A percentile compares a stretch with the other conserved stretches of the same genome.
Conservation (phyloP, 2,113 vertebrate genomes). For the Coryphaenoides rupestris region DNA sequence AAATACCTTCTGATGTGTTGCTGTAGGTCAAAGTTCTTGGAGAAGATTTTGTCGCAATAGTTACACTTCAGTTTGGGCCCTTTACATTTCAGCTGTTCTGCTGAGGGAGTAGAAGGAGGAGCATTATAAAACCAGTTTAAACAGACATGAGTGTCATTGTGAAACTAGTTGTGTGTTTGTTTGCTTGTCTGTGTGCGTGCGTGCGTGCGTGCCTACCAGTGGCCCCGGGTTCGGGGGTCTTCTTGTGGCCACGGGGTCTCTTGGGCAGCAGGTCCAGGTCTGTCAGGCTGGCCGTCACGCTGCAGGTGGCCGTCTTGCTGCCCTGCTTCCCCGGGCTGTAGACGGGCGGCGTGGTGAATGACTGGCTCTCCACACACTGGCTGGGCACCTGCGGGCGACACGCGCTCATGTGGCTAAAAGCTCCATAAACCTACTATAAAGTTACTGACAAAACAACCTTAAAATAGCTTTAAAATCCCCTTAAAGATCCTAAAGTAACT, state of each 20-base stretch:
- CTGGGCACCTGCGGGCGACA: slow-evolving; percentile 77
- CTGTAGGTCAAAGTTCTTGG: slow-evolving; percentile 98
- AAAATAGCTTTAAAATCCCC: not conserved
- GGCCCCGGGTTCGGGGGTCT: slow-evolving; percentile 68
- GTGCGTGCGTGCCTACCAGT: not conserved
- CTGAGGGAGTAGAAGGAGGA: slow-evolving; percentile 14
- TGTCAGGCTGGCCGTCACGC: slow-evolving; percentile 58
- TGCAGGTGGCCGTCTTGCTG: slow-evolving; percentile 84
- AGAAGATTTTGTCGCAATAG: slow-evolving; percentile 93
- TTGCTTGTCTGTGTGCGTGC: slow-evolving; percentile 4
- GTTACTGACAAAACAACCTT: not conserved
- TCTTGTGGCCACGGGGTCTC: slow-evolving; percentile 73
- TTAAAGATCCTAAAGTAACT: not conserved
- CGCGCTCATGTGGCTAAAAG: not conserved
- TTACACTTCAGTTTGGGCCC: slow-evolving; percentile 92
- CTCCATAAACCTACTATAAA: no score
- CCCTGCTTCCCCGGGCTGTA: slow-evolving; percentile 90
- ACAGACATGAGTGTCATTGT: no score
- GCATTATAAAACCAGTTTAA: no score
- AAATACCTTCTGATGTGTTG: slow-evolving; percentile 95
- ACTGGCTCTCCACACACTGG: slow-evolving; percentile 88
- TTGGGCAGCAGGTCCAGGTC: slow-evolving; percentile 77
- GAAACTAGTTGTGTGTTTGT: not conserved
- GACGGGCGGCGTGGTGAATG: slow-evolving; percentile 80
- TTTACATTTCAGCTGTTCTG: slow-evolving; percentile 83